A percentile compares a stretch with the other conserved stretches of the same genome.
phyloP scores from a whole-genome alignment of 35 echinoderm and acorn worm species.

The Lytechinus variegatus region DNA sequence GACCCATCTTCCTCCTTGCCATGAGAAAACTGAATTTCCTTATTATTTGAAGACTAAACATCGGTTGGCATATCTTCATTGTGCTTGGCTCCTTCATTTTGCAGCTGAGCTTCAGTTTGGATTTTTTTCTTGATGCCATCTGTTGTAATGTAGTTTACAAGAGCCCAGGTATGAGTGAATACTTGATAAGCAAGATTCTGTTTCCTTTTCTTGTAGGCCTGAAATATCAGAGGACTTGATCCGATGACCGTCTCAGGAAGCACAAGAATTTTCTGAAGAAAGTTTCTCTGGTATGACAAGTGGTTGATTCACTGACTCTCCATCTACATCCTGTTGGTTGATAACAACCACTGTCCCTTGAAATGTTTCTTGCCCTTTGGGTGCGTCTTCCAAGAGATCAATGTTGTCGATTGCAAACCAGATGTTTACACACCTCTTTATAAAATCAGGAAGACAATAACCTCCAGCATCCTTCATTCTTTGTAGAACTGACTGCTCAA shows the following conservation, averaged over 20 bases:
- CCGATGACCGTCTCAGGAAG: conserved; percentile 31
- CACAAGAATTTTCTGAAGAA: neutral
- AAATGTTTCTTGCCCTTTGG: conserved; percentile 43
- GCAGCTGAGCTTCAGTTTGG: conserved; percentile 27
- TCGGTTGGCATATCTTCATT: conserved; percentile 2
- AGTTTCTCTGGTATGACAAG: conserved; percentile 54
- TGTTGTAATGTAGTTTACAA: conserved; percentile 46
- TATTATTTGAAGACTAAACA: neutral
- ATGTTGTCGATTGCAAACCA: conserved; percentile 72
- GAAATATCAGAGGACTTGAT: conserved; percentile 42
- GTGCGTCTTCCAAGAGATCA: conserved; percentile 31
- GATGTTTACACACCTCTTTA: conserved; percentile 60
- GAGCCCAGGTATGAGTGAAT: conserved; percentile 41
- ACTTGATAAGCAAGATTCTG: conserved; percentile 25
- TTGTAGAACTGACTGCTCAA: too few relatives aligned
- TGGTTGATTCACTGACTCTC: conserved; percentile 52
- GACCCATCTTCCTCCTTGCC: neutral
- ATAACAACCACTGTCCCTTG: conserved; percentile 60
- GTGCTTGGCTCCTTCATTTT: neutral
- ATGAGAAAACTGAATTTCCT: neutral
- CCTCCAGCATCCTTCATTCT: conserved; percentile 51
- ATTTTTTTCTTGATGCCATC: neutral
- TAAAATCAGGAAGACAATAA: conserved; percentile 55
- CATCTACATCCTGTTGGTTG: conserved; percentile 59
- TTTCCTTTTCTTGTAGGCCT: conserved; percentile 26